A percentile compares a stretch with the other conserved stretches of the same genome.
Conservation (phyloP, 1,140 invertebrate genomes). For the Drosophila pseudoobscura region DNA sequence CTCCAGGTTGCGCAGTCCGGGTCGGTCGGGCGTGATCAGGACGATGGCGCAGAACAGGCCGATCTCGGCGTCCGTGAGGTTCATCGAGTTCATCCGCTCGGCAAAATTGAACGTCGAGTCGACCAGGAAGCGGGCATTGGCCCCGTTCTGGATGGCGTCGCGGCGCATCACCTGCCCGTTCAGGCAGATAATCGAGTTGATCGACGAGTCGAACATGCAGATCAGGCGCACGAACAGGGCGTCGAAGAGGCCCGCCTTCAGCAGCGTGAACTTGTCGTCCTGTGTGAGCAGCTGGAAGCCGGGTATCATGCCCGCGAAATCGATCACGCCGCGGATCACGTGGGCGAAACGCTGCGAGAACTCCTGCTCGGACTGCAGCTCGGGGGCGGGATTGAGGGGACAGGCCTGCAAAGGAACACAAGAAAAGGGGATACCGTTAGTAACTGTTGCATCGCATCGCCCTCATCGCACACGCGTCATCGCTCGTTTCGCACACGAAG, state of each 20-base stretch:
- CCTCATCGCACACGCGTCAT: slow-evolving; percentile 8
- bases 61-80: slow-evolving; percentile 95
- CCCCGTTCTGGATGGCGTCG: slow-evolving; percentile 94
- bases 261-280: slow-evolving; percentile 97
- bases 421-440: not conserved
- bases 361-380: slow-evolving; percentile 94
- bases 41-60: slow-evolving; percentile 97
- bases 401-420: slow-evolving; percentile 54
- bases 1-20: slow-evolving; percentile 95
- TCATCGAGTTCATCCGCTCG: slow-evolving; percentile 94
- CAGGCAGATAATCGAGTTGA: slow-evolving; percentile 95
- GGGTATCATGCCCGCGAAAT: slow-evolving; percentile 98
- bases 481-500: slow-evolving; percentile 64
- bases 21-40: slow-evolving; percentile 96
- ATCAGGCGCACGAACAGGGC: slow-evolving; percentile 95
- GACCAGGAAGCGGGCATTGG: slow-evolving; percentile 96
- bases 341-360: slow-evolving; percentile 97
- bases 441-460: slow-evolving; percentile 38
- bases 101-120: slow-evolving; percentile 99
- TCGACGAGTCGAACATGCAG: slow-evolving; percentile 96
- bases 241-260: slow-evolving; percentile 98
- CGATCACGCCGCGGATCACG: slow-evolving; percentile 97
- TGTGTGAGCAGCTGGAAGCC: slow-evolving; percentile 97
- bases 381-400: slow-evolving; percentile 93
- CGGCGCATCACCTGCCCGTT: slow-evolving; percentile 95